These are phyloP conservation scores for Tachysurus vachellii DNA, from an alignment of 2,113 vertebrate species.

Conservation along the genomic window DNA sequence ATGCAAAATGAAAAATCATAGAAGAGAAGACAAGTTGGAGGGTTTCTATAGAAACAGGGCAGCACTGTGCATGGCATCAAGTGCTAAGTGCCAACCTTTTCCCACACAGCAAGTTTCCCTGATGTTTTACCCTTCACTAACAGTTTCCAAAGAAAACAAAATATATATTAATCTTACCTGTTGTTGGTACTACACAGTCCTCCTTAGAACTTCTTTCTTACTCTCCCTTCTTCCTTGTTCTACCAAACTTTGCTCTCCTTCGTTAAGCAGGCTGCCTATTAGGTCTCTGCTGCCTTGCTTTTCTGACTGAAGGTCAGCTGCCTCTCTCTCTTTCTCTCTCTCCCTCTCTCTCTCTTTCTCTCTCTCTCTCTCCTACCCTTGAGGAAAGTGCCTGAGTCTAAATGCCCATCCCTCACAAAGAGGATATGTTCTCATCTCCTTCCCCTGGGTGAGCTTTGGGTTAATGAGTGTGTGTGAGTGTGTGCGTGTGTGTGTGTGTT, in stretches of 20 bases:
- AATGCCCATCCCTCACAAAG: slow-evolving; percentile 60
- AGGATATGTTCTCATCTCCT: slow-evolving; percentile 51
- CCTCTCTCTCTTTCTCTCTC: slow-evolving; percentile 22
- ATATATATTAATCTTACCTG: slow-evolving; percentile 67
- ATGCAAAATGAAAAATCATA: background rate
- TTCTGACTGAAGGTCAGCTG: slow-evolving; percentile 67
- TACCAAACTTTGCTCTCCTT: slow-evolving; percentile 18
- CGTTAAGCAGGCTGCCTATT: no score
- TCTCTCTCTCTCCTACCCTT: slow-evolving; percentile 52
- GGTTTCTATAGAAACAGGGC: slow-evolving; percentile 68
- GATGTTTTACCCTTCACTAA: background rate
- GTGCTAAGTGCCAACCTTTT: slow-evolving; percentile 40
- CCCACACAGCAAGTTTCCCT: background rate
- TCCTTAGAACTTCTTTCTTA: slow-evolving; percentile 56
- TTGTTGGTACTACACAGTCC: slow-evolving; percentile 64
- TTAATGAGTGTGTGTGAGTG: slow-evolving; percentile 37
- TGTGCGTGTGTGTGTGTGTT: slow-evolving; percentile 29
- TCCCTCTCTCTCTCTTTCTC: background rate
- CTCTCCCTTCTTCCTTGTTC: slow-evolving; percentile 55
- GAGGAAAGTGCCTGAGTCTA: slow-evolving; percentile 56
- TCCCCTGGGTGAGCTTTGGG: slow-evolving; percentile 27
- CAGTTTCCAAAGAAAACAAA: slow-evolving; percentile 40
- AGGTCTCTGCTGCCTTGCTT: slow-evolving; percentile 48
- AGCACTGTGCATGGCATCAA: slow-evolving; percentile 40
- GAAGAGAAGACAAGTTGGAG: slow-evolving; percentile 52